Conservation (phyloP, 2,113 vertebrate species). For the Brienomyrus longianalis region DNA sequence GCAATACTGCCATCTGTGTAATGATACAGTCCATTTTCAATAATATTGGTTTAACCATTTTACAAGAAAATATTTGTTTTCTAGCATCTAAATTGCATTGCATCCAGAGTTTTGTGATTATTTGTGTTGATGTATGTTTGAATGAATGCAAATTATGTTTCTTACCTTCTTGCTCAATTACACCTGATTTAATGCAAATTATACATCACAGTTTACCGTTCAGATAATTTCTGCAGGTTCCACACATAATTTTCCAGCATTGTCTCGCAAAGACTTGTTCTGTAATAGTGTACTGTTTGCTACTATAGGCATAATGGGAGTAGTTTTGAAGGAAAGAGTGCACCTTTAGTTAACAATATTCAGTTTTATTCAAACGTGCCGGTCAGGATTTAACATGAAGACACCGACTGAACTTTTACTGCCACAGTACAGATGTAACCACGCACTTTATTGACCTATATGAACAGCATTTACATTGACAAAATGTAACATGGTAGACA, state of each 20-base stretch:
- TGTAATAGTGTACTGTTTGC: not conserved
- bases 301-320: not conserved
- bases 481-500: not conserved
- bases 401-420: not conserved
- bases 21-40: not conserved
- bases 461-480: not conserved
- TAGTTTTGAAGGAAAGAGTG: not conserved
- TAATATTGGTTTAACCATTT: not conserved
- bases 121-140: not conserved
- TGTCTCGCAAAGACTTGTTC: not conserved
- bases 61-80: not conserved
- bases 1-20: not conserved
- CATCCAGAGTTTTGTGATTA: not conserved
- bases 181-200: conserved; percentile 5
- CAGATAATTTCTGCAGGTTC: not conserved
- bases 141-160: not conserved
- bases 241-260: not conserved
- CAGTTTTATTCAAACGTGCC: not conserved
- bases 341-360: not conserved
- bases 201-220: not conserved
- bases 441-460: not conserved
- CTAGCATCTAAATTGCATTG: not conserved
- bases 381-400: not conserved
- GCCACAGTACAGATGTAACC: not conserved
- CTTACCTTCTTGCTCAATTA: conserved; percentile 7